Base-by-base conservation (phyloP, 2,113 vertebrate species). In the Bettongia penicillata region DNA sequence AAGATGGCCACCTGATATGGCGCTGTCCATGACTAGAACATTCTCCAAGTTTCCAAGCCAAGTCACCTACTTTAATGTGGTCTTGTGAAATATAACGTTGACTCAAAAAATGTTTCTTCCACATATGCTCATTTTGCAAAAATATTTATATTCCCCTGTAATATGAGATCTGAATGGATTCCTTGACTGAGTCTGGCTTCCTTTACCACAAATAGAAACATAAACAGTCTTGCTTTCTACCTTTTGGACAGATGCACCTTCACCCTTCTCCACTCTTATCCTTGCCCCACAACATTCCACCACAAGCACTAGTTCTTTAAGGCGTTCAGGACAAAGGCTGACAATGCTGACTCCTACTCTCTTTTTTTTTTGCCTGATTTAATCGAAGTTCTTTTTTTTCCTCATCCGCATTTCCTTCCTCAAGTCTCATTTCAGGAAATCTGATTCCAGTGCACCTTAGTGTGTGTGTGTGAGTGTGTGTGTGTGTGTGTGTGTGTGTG, bases 141-240 rank as follows among this genome's bases (percentile, higher is more conserved):
- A 5, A 3, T 10, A 53, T 89, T 7, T 48, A 47, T 53, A 77
- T 84, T 19, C n/a, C n/a, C n/a, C 19, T 84, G 68, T 90, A 94
- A 89, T 48, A 94, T 47, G 4, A 96, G 93, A 22, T 37, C 25
- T 94, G 93, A 55, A 90, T 43, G 14, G 25, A 89, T 51, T 31
- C 10, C 7, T 91, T 94, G 26, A 84, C 68, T 84, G 68, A n/a
- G 7, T 84, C n/a, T 84, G 23, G 8, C 93, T 95, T 93, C 91
- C 28, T 94, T 97, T 93, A 26, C 28, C 91, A 43, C 22, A 96
- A 93, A 94, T 9, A 91, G 16, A 92, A 96, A 90, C 4, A 57
- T 28, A 24, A 77, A 23, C 48, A 90, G 50, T 28, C 19, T 43
- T 89, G 12, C 51, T 48, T 6, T 92, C 95, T 68, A 91, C 93